Conservation (phyloP, 1,140 invertebrate genomes). For the Heliconius nattereri region DNA sequence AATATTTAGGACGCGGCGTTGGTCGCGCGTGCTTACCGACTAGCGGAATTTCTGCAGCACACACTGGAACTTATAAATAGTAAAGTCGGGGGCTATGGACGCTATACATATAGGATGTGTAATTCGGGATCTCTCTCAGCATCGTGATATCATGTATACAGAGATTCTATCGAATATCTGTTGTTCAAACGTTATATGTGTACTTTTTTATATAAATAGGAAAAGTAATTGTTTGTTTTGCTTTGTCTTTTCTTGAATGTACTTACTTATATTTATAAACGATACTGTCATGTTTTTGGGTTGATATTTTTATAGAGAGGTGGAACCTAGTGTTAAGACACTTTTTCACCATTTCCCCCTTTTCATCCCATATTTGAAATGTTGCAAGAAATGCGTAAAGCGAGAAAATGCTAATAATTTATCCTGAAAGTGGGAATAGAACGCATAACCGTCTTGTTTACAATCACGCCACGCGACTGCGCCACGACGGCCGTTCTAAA, state of each 20-base stretch:
- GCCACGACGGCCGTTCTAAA: too few species aligned
- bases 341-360: too few species aligned
- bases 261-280: background rate
- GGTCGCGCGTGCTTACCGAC: constrained; percentile 62
- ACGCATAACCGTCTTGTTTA: too few species aligned
- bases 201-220: background rate
- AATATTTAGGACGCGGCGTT: constrained; percentile 43
- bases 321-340: too few species aligned
- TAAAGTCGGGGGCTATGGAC: constrained; percentile 54
- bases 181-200: background rate
- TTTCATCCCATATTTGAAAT: too few species aligned
- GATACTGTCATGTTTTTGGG: too few species aligned
- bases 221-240: background rate
- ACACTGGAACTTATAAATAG: constrained; percentile 78
- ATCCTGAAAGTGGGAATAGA: too few species aligned
- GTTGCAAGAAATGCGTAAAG: too few species aligned
- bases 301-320: too few species aligned
- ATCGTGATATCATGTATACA: constrained; percentile 38
- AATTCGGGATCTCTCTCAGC: constrained; percentile 48
- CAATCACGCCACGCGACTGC: too few species aligned
- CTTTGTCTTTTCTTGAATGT: background rate
- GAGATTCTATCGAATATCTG: background rate
- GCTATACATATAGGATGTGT: constrained; percentile 49
- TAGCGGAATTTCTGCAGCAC: constrained; percentile 72
- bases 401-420: too few species aligned